Evolutionary conservation across 2,797 vertebrate species (phyloP).

Genomic region (Iguana delicatissima): DNA sequence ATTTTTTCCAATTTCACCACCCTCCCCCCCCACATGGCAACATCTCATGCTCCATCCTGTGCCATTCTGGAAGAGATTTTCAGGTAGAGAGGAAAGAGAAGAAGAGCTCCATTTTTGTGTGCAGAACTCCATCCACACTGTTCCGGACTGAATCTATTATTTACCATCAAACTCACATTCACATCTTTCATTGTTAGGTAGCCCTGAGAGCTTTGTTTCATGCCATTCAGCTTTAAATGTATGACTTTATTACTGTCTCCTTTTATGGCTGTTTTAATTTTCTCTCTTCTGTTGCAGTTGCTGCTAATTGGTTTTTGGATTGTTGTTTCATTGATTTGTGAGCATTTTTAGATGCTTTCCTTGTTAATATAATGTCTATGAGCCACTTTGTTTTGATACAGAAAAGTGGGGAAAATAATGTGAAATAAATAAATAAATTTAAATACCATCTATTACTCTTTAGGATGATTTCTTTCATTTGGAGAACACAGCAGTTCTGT

Average conservation of each 20-base stretch:
- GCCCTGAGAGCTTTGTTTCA: background rate
- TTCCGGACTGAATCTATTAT: background rate
- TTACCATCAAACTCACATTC: background rate
- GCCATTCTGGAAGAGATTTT: background rate
- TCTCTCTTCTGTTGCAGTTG: background rate
- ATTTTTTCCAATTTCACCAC: no score
- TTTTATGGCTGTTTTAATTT: background rate
- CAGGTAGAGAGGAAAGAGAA: background rate
- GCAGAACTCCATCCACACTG: background rate
- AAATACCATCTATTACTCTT: background rate
- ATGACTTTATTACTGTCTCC: background rate
- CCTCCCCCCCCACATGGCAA: no score
- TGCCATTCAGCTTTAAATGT: background rate
- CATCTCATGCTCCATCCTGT: background rate
- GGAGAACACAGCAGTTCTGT: background rate
- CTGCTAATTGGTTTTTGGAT: background rate
- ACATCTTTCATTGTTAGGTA: background rate
- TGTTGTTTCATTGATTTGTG: background rate
- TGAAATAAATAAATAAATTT: background rate
- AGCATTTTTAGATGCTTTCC: background rate
- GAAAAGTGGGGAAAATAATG: background rate
- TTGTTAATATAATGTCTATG: background rate
- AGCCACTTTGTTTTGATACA: no score
- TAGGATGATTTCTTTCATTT: background rate
- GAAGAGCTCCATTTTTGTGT: background rate